Percentiles rank a stretch among this genome's conserved stretches.
Conservation (phyloP, 2,888 invertebrate species). For the Pilophorus perplexus region DNA sequence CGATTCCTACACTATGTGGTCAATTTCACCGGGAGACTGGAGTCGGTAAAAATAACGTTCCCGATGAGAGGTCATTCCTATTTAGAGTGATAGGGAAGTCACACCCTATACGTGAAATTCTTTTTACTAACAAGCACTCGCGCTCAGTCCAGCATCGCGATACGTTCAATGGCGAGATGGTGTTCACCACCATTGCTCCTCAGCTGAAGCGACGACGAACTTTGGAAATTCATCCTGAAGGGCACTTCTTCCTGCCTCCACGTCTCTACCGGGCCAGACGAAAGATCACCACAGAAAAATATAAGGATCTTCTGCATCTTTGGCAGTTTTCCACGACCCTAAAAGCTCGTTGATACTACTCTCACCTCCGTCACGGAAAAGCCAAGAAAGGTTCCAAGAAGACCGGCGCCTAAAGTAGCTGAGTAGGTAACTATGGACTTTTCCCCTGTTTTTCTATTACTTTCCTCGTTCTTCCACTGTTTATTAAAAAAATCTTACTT, state of each 20-base stretch:
- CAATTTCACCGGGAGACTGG: conserved; percentile 11
- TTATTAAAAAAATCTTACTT: neutral
- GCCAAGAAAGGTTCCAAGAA: conserved; percentile 6
- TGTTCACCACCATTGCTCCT: conserved; percentile 9
- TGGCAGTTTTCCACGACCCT: neutral
- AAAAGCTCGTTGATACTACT: neutral
- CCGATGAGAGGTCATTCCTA: conserved; percentile 46
- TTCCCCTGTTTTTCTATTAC: too few relatives aligned
- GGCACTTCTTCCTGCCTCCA: conserved; percentile 6
- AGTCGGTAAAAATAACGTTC: conserved; percentile 33
- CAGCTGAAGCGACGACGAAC: conserved; percentile 13
- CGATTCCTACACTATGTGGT: conserved; percentile 44
- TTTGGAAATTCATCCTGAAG: conserved; percentile 12
- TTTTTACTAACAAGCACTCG: conserved; percentile 1
- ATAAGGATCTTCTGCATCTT: neutral
- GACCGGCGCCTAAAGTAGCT: neutral
- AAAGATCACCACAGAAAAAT: conserved; percentile 3
- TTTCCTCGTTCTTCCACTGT: neutral
- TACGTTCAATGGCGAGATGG: neutral
- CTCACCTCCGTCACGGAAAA: neutral
- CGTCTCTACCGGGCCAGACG: conserved; percentile 8
- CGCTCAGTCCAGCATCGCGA: conserved; percentile 9
- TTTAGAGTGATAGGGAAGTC: conserved; percentile 47
- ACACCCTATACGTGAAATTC: conserved; percentile 4
- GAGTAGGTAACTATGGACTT: neutral